phyloP scores from a whole-genome alignment of 2,888 invertebrate species.

The Megastigmus dorsalis region DNA sequence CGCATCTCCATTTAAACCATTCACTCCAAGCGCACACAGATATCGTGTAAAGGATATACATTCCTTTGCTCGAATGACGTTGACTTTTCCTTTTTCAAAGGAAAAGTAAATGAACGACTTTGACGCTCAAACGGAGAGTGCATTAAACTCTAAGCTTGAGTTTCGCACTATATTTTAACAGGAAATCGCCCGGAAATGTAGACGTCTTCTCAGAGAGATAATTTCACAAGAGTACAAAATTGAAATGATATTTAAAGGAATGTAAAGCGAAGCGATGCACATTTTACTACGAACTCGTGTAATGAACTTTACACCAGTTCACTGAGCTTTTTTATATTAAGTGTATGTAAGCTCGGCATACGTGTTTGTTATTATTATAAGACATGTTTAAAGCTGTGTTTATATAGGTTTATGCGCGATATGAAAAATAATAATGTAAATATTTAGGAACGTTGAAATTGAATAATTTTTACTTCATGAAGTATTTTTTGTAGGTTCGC shows the following conservation, averaged over 20 bases:
- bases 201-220: neutral
- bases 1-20: too few species aligned
- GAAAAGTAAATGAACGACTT: neutral
- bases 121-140: neutral
- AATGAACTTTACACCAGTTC: neutral
- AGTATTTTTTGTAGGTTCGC: too few species aligned
- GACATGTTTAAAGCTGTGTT: too few species aligned
- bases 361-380: too few species aligned
- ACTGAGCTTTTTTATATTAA: neutral
- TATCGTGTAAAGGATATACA: too few species aligned
- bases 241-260: neutral
- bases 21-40: too few species aligned
- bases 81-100: neutral
- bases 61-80: too few species aligned
- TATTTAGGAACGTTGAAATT: too few species aligned
- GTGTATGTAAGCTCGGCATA: too few species aligned
- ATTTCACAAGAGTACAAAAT: neutral
- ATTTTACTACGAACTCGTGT: neutral
- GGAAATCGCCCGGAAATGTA: constrained; percentile 3
- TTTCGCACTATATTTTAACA: neutral
- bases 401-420: too few species aligned
- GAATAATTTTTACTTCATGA: too few species aligned
- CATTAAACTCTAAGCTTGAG: neutral
- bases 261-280: neutral
- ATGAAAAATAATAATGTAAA: too few species aligned